Conservation (phyloP, 2,888 invertebrate species). For the Leucophenga maculata region DNA sequence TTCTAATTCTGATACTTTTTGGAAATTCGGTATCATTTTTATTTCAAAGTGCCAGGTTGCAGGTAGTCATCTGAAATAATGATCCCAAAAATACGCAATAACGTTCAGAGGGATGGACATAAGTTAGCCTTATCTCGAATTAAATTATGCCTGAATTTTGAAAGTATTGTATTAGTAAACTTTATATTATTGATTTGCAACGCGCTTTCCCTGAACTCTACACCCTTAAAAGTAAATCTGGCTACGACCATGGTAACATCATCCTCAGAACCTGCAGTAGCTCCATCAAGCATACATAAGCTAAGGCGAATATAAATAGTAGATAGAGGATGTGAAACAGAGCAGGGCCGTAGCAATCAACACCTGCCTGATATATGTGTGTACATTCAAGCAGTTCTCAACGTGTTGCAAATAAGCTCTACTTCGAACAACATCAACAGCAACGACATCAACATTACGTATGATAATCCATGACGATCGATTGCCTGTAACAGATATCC, state of each 20-base stretch:
- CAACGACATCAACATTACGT: conserved; percentile 43
- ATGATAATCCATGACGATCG: conserved; percentile 66
- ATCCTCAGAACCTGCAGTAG: conserved; percentile 34
- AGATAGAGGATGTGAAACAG: conserved; percentile 43
- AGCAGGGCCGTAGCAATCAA: conserved; percentile 60
- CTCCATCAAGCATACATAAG: conserved; percentile 38
- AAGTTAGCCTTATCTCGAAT: too few relatives aligned
- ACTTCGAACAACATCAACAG: conserved; percentile 26
- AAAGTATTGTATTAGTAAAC: too few relatives aligned
- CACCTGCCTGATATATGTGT: conserved; percentile 60
- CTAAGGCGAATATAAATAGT: conserved; percentile 46
- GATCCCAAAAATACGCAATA: too few relatives aligned
- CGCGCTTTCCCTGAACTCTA: too few relatives aligned
- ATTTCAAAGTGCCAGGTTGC: too few relatives aligned
- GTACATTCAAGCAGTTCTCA: background rate
- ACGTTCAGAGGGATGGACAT: too few relatives aligned
- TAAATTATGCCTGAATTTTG: too few relatives aligned
- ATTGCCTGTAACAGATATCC: conserved; percentile 38
- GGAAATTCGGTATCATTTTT: too few relatives aligned
- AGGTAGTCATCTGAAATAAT: too few relatives aligned
- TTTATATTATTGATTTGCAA: too few relatives aligned
- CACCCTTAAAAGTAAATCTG: too few relatives aligned
- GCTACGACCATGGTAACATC: conserved; percentile 19
- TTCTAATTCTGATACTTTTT: too few relatives aligned
- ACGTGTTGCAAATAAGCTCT: conserved; percentile 19